Conservation (phyloP, 2,797 vertebrate species). For the Ispidina picta region DNA sequence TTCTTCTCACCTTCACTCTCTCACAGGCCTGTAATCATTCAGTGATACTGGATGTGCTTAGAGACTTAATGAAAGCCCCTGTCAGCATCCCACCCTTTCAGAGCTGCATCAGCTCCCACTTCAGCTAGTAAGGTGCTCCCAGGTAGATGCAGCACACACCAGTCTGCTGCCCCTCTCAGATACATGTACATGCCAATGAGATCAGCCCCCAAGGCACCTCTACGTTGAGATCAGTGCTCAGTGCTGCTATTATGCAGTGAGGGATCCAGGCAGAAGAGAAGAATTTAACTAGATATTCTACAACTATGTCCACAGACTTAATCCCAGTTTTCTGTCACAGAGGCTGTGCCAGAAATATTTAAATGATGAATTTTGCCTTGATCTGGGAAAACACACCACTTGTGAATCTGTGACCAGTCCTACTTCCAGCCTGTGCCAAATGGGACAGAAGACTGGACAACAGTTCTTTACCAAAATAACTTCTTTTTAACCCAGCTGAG, state of each 20-base stretch:
- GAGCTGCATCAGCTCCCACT: neutral
- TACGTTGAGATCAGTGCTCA: neutral
- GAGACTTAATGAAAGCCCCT: neutral
- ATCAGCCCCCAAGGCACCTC: neutral
- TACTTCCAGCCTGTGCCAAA: neutral
- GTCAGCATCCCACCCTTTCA: neutral
- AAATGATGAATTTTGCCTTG: neutral
- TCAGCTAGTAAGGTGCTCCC: neutral
- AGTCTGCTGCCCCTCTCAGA: neutral
- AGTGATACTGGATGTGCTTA: neutral
- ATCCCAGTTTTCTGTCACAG: neutral
- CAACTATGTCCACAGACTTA: neutral
- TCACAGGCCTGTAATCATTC: neutral
- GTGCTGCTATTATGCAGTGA: neutral
- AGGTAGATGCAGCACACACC: neutral
- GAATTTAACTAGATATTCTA: neutral
- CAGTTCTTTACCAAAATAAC: neutral
- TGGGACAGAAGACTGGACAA: neutral
- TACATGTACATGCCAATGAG: neutral
- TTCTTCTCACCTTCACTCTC: neutral
- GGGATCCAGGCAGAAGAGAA: neutral
- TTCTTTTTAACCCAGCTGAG: neutral
- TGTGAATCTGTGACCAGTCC: neutral
- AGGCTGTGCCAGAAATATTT: neutral
- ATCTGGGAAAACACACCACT: fast-evolving